Evolutionary conservation across 2,888 invertebrate genomes (phyloP), one percentile per base, ranked within the genome.

Genomic region (Yponomeuta sedellus): DNA sequence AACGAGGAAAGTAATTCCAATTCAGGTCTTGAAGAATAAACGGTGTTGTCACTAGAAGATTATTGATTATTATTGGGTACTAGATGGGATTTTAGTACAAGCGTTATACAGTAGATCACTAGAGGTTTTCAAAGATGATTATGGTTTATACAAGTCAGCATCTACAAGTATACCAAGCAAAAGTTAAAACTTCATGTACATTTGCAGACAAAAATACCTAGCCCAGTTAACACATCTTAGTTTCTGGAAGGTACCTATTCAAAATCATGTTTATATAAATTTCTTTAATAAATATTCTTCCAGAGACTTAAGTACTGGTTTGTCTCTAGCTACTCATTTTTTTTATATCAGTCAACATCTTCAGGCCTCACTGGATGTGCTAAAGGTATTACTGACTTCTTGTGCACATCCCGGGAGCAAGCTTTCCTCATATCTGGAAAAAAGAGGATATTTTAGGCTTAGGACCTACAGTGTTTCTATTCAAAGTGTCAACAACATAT

Each of bases 401-500:
- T 97, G 72, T 96, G 94, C 1, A 95, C 93, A 88, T 99, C 99
- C 83, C 97, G 93, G 4, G 98, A 97, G 73, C 99, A 92, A 6
- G 99, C 98, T 92, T 99, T 99, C 75, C 99, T 93, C 99, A 99
- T 99, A 92, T 99, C 99, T 99, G 91, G 59, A 94, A 93, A 71
- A 65, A 76, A 71, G 75, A 66, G 68, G 56, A 64, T 67, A 44
- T 52, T 52, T 52, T 34, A 34, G 34, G 8, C 8, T 5, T 6
- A 8, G 34, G 1, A 34, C 34, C 34, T 34, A 34, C 5, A 34
- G 34, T 34, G 8, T 34, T 34, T 5, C 10, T 6, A 34, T 34
- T 34, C 25, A 2, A 34, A 34, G 34, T 34, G 5, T 34, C 34
- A 34, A n/a, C n/a, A n/a, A n/a, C n/a, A n/a, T n/a, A n/a, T n/a